phyloP scores from a whole-genome alignment of 1,140 invertebrate genomes.

The Nymphalis io region DNA sequence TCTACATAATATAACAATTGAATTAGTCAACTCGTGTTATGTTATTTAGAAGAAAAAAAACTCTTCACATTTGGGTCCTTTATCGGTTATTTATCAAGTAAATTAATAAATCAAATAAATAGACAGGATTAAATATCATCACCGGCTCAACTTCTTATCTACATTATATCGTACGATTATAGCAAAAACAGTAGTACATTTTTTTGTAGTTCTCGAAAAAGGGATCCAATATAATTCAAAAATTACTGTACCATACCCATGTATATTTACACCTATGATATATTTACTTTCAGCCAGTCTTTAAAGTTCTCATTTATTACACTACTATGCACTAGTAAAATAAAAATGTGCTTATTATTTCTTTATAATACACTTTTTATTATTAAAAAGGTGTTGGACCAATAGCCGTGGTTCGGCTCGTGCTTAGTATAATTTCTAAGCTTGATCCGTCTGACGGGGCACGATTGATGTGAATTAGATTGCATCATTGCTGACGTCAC shows the following conservation, averaged over 20 bases:
- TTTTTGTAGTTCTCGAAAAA: no score
- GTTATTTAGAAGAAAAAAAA: not conserved
- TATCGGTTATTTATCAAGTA: no score
- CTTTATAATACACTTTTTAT: not conserved
- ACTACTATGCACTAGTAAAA: not conserved
- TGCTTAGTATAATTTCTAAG: slow-evolving; percentile 24
- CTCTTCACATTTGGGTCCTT: not conserved
- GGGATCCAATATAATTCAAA: no score
- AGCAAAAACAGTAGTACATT: no score
- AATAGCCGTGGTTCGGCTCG: slow-evolving; percentile 11
- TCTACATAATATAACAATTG: slow-evolving; percentile 14
- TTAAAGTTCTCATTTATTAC: not conserved
- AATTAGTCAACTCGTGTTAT: not conserved
- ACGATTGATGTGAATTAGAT: slow-evolving; percentile 62
- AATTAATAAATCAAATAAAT: no score
- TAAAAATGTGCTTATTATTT: not conserved
- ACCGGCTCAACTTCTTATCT: no score
- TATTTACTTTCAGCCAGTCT: not conserved
- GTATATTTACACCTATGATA: no score
- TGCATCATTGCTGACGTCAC: slow-evolving; percentile 75
- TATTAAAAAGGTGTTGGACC: slow-evolving; percentile 2
- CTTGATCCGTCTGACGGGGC: slow-evolving; percentile 46
- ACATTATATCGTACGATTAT: no score
- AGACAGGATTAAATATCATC: no score
- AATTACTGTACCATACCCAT: no score